Evolutionary conservation across 2,113 vertebrate genomes (phyloP), one percentile per base, ranked within the genome.

Genomic region (Oryzias woworae): DNA sequence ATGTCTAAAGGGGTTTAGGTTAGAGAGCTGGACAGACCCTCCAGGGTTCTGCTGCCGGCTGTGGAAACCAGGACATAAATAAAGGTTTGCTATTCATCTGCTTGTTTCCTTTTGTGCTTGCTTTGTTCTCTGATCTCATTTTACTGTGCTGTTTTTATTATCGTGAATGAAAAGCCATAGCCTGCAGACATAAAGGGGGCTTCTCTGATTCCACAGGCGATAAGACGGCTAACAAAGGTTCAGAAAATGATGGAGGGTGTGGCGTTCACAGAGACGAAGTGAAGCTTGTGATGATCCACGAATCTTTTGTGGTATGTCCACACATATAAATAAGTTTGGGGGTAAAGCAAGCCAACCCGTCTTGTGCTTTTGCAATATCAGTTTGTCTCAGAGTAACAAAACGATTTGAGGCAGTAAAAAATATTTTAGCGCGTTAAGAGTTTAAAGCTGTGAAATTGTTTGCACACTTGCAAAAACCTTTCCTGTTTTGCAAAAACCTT

Each of bases 51-150:
- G 17, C 62, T 52, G 51, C 20, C 16, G 43, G 42, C 78, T 81
- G 80, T 87, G 86, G 87, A 89, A 92, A 92, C 73, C 79, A 80
- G 87, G 87, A 44, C 89, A 81, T 45, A 50, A 81, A 74, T 88
- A 58, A 78, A 50, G 75, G 76, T 49, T 73, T 66, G 64, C 55
- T 53, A 66, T 85, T 90, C 68, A 63, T 76, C 59, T 43, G 42
- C 36, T 15, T 13, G 31, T 62, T 15, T 47, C 20, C 61, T 57
- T 68, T 85, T 90, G 69, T 88, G 17, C 5, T 14, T 20, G 53
- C 49, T 49, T 69, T 28, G 58, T 83, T 75, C 69, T 47, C 62
- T n/a, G 15, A 43, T 58, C 73, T 86, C 69, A 0, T 22, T 53
- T 90, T 87, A 53, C 16, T 52, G 4, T 2, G 7, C 53, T 65